These are phyloP conservation scores for Meghimatium bilineatum DNA, from an alignment of 2,888 invertebrate genomes.

Conservation along the genomic window DNA sequence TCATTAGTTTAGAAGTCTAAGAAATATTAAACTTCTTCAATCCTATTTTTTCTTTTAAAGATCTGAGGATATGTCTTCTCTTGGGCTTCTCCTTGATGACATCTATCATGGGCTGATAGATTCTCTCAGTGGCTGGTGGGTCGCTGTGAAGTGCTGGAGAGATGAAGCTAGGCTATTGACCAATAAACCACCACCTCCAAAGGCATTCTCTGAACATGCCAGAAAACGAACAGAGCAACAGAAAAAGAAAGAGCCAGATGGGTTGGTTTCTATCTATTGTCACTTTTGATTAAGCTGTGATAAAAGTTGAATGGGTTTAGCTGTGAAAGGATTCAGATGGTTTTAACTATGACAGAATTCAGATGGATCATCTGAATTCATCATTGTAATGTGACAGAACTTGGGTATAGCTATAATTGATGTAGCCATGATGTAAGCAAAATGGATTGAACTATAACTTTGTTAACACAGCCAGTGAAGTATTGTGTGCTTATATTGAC, in stretches of 20 bases:
- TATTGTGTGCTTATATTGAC: too few relatives aligned
- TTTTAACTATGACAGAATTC: too few relatives aligned
- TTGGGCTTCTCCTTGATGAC: constrained; percentile 25
- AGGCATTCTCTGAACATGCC: constrained; percentile 40
- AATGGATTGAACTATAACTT: too few relatives aligned
- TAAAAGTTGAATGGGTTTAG: too few relatives aligned
- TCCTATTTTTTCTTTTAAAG: not conserved
- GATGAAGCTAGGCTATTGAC: constrained; percentile 34
- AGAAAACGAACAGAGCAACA: constrained; percentile 27
- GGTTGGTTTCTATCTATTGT: constrained; percentile 31
- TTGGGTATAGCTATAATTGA: too few relatives aligned
- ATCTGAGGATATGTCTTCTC: constrained; percentile 20
- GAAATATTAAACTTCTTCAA: not conserved
- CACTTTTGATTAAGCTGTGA: too few relatives aligned
- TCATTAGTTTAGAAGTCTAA: too few relatives aligned
- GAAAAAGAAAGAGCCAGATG: constrained; percentile 31
- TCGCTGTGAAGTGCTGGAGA: constrained; percentile 41
- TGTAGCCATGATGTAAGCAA: too few relatives aligned
- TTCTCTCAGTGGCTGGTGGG: constrained; percentile 47
- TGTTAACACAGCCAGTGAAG: too few relatives aligned
- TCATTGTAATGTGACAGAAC: too few relatives aligned
- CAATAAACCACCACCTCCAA: constrained; percentile 38
- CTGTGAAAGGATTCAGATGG: too few relatives aligned
- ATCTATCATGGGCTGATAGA: constrained; percentile 31
- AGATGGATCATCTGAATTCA: too few relatives aligned